A percentile compares a stretch with the other conserved stretches of the same genome.
Conservation (phyloP, 2,888 invertebrate species). For the Miltochrista miniata region DNA sequence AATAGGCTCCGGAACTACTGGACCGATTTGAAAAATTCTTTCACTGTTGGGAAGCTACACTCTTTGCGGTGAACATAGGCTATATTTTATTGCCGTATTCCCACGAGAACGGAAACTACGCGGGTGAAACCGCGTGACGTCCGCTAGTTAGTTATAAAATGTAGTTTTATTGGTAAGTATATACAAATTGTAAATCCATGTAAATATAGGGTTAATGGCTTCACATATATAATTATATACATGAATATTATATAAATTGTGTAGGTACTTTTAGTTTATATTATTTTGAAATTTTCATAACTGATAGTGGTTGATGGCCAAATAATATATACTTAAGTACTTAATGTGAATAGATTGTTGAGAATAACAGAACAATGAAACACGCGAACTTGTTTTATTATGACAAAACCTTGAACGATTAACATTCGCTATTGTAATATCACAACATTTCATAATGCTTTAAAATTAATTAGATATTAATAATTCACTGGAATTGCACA, state of each 20-base stretch:
- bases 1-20: too few species aligned
- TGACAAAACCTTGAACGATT: constrained; percentile 44
- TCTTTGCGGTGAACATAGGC: too few species aligned
- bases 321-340: background rate
- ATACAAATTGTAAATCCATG: background rate
- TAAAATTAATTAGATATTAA: constrained; percentile 49
- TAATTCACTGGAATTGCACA: constrained; percentile 59
- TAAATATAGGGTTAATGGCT: constrained; percentile 2
- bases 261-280: constrained; percentile 2
- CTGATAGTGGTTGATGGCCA: background rate
- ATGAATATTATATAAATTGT: background rate
- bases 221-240: background rate
- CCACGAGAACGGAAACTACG: too few species aligned
- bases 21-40: too few species aligned
- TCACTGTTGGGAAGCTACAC: too few species aligned
- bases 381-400: constrained; percentile 35
- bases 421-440: constrained; percentile 38
- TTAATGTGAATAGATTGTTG: constrained; percentile 22
- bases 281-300: constrained; percentile 2
- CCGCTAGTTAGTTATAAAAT: too few species aligned
- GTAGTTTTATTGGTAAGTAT: too few species aligned
- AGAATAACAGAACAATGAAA: constrained; percentile 34
- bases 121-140: too few species aligned
- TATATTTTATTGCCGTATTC: too few species aligned
- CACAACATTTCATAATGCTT: constrained; percentile 54